A percentile compares a stretch with the other conserved stretches of the same genome.
Evolutionary conservation across 92 coral and sea anemone species (phyloP).

Genomic region (Meandrina meandrites): DNA sequence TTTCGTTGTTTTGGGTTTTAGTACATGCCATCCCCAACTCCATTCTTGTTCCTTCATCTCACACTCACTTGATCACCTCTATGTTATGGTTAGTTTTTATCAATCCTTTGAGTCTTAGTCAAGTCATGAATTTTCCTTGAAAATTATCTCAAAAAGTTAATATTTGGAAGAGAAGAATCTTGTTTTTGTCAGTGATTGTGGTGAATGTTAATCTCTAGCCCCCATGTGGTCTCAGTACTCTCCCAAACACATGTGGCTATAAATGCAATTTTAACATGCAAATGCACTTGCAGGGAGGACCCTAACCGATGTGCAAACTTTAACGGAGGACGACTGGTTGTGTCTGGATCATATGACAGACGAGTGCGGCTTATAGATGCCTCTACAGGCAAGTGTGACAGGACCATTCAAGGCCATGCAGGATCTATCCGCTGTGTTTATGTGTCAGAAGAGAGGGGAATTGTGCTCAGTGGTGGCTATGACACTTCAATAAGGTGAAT

Average conservation of each 20-base stretch:
- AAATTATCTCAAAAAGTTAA: not conserved
- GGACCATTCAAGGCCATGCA: constrained; percentile 93
- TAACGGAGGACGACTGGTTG: constrained; percentile 85
- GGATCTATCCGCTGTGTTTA: constrained; percentile 91
- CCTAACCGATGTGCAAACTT: constrained; percentile 84
- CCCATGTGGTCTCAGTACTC: too few relatives aligned
- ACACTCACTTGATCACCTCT: too few relatives aligned
- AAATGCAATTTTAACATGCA: not conserved
- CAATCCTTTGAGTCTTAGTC: not conserved
- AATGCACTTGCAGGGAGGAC: constrained; percentile 63
- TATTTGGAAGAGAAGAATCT: too few relatives aligned
- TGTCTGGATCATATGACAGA: constrained; percentile 92
- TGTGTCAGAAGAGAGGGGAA: constrained; percentile 79
- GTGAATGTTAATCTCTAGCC: too few relatives aligned
- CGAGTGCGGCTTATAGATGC: constrained; percentile 81
- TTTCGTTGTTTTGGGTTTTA: too few relatives aligned
- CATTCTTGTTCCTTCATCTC: too few relatives aligned
- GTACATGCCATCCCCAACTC: too few relatives aligned
- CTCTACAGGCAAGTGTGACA: constrained; percentile 81
- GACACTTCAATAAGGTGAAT: constrained; percentile 91
- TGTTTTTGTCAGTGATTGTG: too few relatives aligned
- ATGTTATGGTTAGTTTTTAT: too few relatives aligned
- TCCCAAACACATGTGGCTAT: too few relatives aligned
- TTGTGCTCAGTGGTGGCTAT: constrained; percentile 90
- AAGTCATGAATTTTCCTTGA: not conserved